Percentiles rank a stretch among this genome's conserved stretches.
Conservation (phyloP, 2,113 vertebrate species). For the Nothoprocta perdicaria region DNA sequence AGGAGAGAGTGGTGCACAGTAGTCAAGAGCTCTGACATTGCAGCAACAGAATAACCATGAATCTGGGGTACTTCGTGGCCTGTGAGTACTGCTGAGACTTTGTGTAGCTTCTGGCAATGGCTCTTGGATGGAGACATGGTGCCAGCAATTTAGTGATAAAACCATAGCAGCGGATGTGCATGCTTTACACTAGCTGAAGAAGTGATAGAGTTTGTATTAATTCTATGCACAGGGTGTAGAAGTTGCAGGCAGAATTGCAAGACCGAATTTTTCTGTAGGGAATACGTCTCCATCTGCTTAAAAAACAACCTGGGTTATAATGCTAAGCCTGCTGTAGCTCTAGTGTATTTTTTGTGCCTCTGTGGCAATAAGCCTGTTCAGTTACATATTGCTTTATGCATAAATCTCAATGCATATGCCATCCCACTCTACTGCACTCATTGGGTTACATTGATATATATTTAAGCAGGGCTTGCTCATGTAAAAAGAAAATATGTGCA, state of each 20-base stretch:
- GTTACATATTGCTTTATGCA: neutral
- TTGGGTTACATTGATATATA: neutral
- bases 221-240: neutral
- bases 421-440: neutral
- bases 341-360: neutral
- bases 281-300: neutral
- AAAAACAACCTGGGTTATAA: neutral
- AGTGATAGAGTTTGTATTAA: neutral
- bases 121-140: neutral
- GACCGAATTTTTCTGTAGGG: neutral
- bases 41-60: neutral
- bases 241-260: neutral
- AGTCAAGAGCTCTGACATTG: slow-evolving; percentile 12
- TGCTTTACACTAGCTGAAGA: neutral
- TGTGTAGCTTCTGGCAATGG: neutral
- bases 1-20: neutral
- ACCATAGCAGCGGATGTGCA: neutral
- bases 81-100: slow-evolving; percentile 8
- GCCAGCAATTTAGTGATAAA: neutral
- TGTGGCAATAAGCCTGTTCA: neutral
- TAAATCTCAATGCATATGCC: neutral
- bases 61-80: neutral
- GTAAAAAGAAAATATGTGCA: neutral
- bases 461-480: neutral
- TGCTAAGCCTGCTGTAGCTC: neutral